A percentile compares a stretch with the other conserved stretches of the same genome.
Conservation (phyloP, 2,113 vertebrate genomes). For the Mastomys coucha region DNA sequence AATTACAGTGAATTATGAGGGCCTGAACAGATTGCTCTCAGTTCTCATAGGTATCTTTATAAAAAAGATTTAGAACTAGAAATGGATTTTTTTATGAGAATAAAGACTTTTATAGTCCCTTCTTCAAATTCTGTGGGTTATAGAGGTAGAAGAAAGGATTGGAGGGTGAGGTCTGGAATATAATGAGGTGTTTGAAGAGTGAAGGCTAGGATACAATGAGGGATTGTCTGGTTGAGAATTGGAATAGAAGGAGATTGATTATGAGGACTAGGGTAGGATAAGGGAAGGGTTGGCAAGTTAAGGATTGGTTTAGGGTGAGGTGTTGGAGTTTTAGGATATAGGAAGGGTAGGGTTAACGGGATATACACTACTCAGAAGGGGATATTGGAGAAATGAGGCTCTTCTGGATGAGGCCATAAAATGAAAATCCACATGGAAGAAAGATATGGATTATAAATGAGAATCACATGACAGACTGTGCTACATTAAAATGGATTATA, state of each 20-base stretch:
- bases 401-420: not conserved
- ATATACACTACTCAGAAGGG: no score
- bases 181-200: not conserved
- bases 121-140: not conserved
- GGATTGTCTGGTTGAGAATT: no score
- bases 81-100: slow-evolving; percentile 28
- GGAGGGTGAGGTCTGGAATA: not conserved
- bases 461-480: not conserved
- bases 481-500: not conserved
- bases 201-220: not conserved
- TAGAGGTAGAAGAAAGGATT: not conserved
- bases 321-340: not conserved
- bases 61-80: not conserved
- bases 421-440: not conserved
- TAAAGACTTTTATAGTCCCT: not conserved
- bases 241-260: no score
- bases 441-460: not conserved
- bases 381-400: not conserved
- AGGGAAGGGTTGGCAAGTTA: not conserved
- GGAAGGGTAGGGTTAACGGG: not conserved
- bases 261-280: not conserved
- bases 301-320: not conserved
- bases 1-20: slow-evolving; percentile 44
- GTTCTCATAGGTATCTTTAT: slow-evolving; percentile 19
- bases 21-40: not conserved